A percentile compares a stretch with the other conserved stretches of the same genome.
These are phyloP conservation scores for Melanaphis sacchari DNA, from an alignment of 1,140 invertebrate genomes.

Conservation along the genomic window DNA sequence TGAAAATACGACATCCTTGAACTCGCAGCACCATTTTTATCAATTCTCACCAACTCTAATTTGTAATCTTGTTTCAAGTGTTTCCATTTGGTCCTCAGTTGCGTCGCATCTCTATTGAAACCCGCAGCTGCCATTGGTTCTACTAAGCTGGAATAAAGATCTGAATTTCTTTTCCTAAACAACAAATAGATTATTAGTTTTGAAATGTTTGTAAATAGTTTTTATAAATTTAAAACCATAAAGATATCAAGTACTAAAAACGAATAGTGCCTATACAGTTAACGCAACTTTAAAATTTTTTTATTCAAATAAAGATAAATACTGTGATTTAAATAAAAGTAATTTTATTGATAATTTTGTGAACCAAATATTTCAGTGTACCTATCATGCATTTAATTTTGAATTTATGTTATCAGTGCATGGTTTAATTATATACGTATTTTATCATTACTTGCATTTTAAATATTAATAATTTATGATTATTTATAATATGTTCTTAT, in stretches of 20 bases:
- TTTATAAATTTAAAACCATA: neutral
- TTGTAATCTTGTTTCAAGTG: slow-evolving; percentile 53
- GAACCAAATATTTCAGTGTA: neutral
- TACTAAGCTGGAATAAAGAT: slow-evolving; percentile 48
- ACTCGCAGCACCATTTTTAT: slow-evolving; percentile 24
- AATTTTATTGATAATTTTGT: neutral
- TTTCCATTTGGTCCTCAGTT: slow-evolving; percentile 49
- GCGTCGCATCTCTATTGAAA: slow-evolving; percentile 44
- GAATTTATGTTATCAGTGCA: neutral
- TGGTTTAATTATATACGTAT: neutral
- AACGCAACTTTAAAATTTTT: too few relatives aligned
- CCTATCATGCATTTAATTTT: neutral
- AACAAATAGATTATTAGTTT: neutral
- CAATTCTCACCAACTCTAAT: slow-evolving; percentile 47
- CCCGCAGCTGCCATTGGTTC: slow-evolving; percentile 47
- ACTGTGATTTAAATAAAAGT: neutral
- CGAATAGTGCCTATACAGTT: too few relatives aligned
- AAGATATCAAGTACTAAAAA: neutral
- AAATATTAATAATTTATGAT: neutral
- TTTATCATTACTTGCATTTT: neutral
- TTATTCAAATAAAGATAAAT: too few relatives aligned
- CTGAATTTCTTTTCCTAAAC: slow-evolving; percentile 48
- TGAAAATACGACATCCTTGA: slow-evolving; percentile 50
- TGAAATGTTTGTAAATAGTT: neutral
- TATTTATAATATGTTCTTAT: neutral